Evolutionary conservation across 2,113 vertebrate genomes (phyloP).

Genomic region (Fulica atra): DNA sequence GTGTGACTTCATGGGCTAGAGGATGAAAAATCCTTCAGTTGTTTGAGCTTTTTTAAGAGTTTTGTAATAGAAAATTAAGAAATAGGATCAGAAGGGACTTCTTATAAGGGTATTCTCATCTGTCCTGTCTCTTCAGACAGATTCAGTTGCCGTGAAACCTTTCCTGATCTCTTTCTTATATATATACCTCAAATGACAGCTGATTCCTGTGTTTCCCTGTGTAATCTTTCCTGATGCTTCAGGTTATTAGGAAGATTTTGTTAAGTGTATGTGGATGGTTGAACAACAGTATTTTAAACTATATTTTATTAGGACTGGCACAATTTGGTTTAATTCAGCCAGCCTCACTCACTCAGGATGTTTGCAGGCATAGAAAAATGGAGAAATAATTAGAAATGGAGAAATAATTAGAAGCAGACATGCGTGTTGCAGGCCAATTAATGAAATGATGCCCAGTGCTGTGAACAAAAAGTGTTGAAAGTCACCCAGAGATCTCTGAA

Average conservation of each 20-base stretch:
- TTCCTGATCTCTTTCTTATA: neutral
- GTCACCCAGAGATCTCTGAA: neutral
- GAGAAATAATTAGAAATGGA: neutral
- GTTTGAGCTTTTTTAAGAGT: neutral
- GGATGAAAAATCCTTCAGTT: neutral
- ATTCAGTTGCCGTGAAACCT: neutral
- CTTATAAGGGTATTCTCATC: neutral
- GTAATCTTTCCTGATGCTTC: neutral
- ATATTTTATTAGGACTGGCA: neutral
- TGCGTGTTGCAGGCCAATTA: neutral
- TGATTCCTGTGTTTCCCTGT: neutral
- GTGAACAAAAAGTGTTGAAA: neutral
- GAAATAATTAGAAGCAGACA: neutral
- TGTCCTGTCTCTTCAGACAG: neutral
- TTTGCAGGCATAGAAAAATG: neutral
- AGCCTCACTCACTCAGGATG: neutral
- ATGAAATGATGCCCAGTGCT: neutral
- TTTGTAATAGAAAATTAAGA: neutral
- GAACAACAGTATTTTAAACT: neutral
- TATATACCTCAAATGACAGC: neutral
- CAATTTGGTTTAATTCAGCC: neutral
- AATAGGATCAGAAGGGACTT: neutral
- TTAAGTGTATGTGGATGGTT: neutral
- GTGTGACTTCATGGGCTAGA: fast-evolving
- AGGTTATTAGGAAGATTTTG: neutral